Conservation (phyloP, 2,888 invertebrate species). For the Sphecodes monilicornis region DNA sequence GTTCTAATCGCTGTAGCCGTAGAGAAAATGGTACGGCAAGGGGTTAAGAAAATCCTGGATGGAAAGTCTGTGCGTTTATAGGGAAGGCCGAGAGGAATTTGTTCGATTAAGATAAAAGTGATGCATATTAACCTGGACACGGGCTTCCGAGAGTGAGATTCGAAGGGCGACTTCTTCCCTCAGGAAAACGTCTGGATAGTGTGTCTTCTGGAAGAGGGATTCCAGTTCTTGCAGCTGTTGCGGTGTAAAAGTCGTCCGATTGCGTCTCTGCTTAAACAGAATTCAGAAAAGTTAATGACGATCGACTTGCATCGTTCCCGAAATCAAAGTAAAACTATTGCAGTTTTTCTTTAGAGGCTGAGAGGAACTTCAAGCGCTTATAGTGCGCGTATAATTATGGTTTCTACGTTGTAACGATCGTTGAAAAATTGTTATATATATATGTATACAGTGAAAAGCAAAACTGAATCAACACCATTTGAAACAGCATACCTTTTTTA, state of each 20-base stretch:
- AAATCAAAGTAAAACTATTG: not conserved
- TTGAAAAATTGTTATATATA: not conserved
- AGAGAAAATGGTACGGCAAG: too few relatives aligned
- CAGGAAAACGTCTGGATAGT: constrained; percentile 95
- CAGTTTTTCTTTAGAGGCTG: not conserved
- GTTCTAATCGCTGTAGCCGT: too few relatives aligned
- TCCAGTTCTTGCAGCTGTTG: constrained; percentile 97
- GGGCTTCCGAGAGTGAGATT: constrained; percentile 96
- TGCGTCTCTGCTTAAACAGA: constrained; percentile 89
- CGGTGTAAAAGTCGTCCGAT: constrained; percentile 97
- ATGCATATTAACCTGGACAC: constrained; percentile 90
- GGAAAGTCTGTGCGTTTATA: too few relatives aligned
- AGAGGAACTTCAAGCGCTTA: not conserved
- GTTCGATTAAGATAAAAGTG: not conserved
- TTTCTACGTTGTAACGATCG: not conserved
- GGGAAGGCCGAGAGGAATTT: not conserved
- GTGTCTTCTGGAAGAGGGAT: constrained; percentile 96
- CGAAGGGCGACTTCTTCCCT: constrained; percentile 96
- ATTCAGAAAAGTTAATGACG: constrained; percentile 47
- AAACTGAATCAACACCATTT: too few relatives aligned
- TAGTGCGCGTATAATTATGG: too few relatives aligned
- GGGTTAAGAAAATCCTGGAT: too few relatives aligned
- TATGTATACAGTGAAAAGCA: too few relatives aligned
- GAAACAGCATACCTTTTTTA: too few relatives aligned
- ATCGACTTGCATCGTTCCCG: not conserved